Evolutionary conservation across 2,797 vertebrate species (phyloP), one percentile per base, ranked within the genome.

Genomic region (Nyctalus aviator): DNA sequence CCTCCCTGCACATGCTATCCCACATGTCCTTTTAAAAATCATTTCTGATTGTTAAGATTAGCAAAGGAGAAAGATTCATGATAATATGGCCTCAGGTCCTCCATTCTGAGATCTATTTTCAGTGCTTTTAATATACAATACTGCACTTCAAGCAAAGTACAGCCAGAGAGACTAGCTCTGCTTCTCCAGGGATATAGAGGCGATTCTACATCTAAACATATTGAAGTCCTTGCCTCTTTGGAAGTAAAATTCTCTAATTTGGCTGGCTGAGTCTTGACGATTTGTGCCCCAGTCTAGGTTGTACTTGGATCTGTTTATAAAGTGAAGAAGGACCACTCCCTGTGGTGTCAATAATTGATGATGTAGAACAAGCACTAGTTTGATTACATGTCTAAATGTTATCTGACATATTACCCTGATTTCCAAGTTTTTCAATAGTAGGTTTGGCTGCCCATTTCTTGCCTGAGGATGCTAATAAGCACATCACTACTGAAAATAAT

Each of bases 11-110:
- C 37, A n/a, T 5, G 50, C 46, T 93, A 81, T n/a, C 44, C 37
- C 48, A 17, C 27, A 44, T 71, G 68, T 59, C 73, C 82, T 81
- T 85, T 96, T 95, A 59, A 66, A 97, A 97, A 96, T 93, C 76
- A 57, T 66, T 96, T 97, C 94, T 92, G 88, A 93, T 96, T 95
- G 95, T 97, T 94, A 96, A 95, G 84, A 86, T 92, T 96, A 91
- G 79, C 89, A 96, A 97, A 97, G 94, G 94, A 97, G 92, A 96
- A 98, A 97, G 95, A 96, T 90, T 98, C 97, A 95, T 93, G 96
- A 96, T 82, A 72, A 37, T 68, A 46, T 53, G 14, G 12, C 91
- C 84, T 83, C 83, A 79, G 92, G 94, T 82, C 84, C 53, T 97
- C 91, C 96, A 92, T 88, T 88, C 95, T 95, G 94, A 97, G 88